Conservation (phyloP, 2,888 invertebrate species). For the Scrobipalpa atriplicella region DNA sequence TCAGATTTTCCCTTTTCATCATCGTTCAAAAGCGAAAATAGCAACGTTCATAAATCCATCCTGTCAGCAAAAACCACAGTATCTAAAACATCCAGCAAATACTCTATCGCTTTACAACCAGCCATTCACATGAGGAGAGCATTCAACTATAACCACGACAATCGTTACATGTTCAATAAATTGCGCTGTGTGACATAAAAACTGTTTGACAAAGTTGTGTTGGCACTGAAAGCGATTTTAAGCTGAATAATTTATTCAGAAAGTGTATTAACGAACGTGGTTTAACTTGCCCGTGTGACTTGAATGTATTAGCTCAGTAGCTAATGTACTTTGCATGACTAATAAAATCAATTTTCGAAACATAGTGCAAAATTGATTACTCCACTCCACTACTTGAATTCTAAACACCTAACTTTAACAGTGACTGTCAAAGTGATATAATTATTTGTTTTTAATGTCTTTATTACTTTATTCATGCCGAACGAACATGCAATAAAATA, state of each 20-base stretch:
- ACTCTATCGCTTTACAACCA: slow-evolving; percentile 3
- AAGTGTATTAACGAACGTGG: neutral
- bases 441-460: too few relatives aligned
- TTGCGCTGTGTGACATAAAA: slow-evolving; percentile 11
- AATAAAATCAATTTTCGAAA: too few relatives aligned
- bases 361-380: too few relatives aligned
- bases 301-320: too few relatives aligned
- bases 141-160: neutral
- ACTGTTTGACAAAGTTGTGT: neutral
- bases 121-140: neutral
- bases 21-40: neutral
- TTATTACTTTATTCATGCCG: too few relatives aligned
- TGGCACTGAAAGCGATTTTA: neutral
- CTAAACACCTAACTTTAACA: too few relatives aligned
- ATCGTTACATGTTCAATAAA: slow-evolving; percentile 10
- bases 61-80: neutral
- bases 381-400: too few relatives aligned
- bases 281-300: too few relatives aligned
- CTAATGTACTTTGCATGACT: too few relatives aligned
- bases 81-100: neutral
- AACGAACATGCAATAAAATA: too few relatives aligned
- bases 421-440: too few relatives aligned
- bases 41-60: neutral
- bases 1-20: neutral
- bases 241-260: neutral